Conservation (phyloP, 2,888 invertebrate genomes). For the Lasioglossum marginatum region DNA sequence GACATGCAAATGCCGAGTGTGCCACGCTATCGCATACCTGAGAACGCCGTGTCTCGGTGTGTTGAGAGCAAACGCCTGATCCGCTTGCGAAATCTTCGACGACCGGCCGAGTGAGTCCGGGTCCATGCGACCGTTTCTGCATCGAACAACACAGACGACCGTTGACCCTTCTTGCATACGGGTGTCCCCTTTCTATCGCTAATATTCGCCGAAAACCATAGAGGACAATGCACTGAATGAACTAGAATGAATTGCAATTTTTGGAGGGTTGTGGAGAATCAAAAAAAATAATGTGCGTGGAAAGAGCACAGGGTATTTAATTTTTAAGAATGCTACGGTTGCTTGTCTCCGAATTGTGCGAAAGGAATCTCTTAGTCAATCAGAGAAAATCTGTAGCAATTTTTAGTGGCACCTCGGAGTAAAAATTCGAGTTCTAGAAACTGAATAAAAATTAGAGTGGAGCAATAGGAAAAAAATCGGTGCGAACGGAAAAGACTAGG, state of each 20-base stretch:
- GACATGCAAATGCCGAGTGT: conserved; percentile 70
- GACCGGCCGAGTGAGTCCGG: conserved; percentile 54
- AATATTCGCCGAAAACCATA: not conserved
- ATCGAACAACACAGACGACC: conserved; percentile 58
- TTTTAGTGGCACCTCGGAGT: too few relatives aligned
- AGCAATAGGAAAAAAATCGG: not conserved
- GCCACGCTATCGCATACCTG: conserved; percentile 60
- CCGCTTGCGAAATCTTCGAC: conserved; percentile 70
- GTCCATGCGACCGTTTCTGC: conserved; percentile 48
- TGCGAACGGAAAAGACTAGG: not conserved
- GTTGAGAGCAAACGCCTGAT: conserved; percentile 53
- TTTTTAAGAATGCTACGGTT: too few relatives aligned
- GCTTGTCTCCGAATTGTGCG: too few relatives aligned
- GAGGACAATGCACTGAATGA: too few relatives aligned
- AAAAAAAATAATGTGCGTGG: too few relatives aligned
- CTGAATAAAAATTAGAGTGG: not conserved
- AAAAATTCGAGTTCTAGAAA: too few relatives aligned
- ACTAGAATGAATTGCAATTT: too few relatives aligned
- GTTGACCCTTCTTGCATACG: conserved; percentile 49
- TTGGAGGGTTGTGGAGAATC: too few relatives aligned
- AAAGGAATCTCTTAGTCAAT: too few relatives aligned
- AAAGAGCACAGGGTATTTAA: too few relatives aligned
- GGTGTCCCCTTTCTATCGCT: not conserved
- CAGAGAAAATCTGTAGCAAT: too few relatives aligned
- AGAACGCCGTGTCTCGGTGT: conserved; percentile 39